phyloP scores from a whole-genome alignment of 2,113 vertebrate genomes.

The Onychostoma macrolepis region DNA sequence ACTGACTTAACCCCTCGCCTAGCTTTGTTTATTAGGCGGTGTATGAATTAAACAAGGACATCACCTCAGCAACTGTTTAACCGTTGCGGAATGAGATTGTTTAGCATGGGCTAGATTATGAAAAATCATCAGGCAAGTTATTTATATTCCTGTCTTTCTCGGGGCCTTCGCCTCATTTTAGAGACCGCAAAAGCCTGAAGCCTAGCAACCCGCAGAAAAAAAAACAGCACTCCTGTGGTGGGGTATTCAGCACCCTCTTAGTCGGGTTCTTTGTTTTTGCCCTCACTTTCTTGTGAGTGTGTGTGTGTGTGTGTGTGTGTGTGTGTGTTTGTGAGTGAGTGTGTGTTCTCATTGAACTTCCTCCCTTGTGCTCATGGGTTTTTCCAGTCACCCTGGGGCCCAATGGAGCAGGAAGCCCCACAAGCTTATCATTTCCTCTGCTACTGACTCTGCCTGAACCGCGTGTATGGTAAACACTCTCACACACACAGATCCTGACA shows the following conservation, averaged over 20 bases:
- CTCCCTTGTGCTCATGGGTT: conserved; percentile 55
- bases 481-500: conserved; percentile 20
- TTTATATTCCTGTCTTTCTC: conserved; percentile 34
- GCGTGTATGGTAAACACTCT: background rate
- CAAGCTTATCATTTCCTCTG: conserved; percentile 60
- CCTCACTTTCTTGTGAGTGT: conserved; percentile 16
- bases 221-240: conserved; percentile 32
- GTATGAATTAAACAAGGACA: background rate
- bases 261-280: conserved; percentile 19
- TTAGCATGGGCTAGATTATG: conserved; percentile 23
- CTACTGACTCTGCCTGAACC: conserved; percentile 18
- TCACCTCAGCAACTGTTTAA: conserved; percentile 16
- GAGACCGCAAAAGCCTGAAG: conserved; percentile 3
- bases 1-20: background rate
- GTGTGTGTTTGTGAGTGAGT: too few relatives aligned
- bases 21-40: background rate
- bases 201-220: conserved; percentile 15
- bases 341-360: conserved; percentile 31
- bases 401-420: conserved; percentile 54
- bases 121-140: conserved; percentile 23
- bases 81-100: background rate
- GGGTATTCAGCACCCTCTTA: conserved; percentile 30
- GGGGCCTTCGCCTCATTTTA: conserved; percentile 15
- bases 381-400: conserved; percentile 56
- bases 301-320: conserved; percentile 21